Evolutionary conservation across 2,888 invertebrate genomes (phyloP).

Genomic region (Oscheius sp.): DNA sequence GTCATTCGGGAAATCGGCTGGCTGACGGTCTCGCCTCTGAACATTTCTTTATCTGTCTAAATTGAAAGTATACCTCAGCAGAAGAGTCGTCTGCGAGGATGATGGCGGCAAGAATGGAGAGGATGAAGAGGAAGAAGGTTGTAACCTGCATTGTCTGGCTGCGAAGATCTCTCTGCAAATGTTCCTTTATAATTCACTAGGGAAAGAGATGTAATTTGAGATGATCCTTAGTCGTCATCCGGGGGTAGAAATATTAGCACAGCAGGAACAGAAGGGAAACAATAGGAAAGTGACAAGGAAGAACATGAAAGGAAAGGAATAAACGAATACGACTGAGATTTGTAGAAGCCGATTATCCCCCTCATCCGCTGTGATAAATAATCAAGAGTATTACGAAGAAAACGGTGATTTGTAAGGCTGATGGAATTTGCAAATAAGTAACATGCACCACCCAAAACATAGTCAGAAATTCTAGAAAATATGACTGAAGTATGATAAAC

Average conservation of each 20-base stretch:
- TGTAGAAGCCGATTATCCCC: too few relatives aligned
- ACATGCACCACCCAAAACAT: too few relatives aligned
- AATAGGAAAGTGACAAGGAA: too few relatives aligned
- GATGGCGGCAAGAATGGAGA: background rate
- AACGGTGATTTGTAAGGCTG: too few relatives aligned
- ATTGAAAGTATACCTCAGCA: background rate
- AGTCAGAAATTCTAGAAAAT: too few relatives aligned
- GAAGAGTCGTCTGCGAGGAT: constrained; percentile 6
- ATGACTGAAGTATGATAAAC: too few relatives aligned
- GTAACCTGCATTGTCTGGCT: constrained; percentile 3
- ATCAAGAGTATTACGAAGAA: too few relatives aligned
- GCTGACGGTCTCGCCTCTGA: constrained; percentile 1
- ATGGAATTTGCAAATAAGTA: too few relatives aligned
- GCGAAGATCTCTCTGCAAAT: background rate
- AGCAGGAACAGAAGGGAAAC: background rate
- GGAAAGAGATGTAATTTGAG: background rate
- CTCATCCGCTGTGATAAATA: too few relatives aligned
- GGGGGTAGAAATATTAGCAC: background rate
- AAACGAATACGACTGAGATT: too few relatives aligned
- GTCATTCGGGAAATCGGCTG: background rate
- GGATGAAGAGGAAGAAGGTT: background rate
- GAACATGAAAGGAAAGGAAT: too few relatives aligned
- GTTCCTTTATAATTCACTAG: too few relatives aligned
- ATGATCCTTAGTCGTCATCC: background rate
- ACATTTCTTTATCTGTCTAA: background rate